Evolutionary conservation across 2,113 vertebrate species (phyloP).

Genomic region (Xiphias gladius): DNA sequence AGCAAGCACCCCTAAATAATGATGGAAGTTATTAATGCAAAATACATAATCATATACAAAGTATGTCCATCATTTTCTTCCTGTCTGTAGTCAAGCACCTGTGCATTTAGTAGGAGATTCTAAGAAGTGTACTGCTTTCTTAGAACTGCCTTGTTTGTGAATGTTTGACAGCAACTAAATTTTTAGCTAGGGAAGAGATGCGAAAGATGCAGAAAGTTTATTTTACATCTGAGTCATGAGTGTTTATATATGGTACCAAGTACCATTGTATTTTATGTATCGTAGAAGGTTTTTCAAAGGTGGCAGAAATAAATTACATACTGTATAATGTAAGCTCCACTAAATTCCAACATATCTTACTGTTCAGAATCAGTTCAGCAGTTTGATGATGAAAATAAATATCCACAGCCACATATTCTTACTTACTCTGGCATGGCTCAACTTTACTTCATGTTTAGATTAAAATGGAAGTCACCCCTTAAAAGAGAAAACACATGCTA

Average conservation of each 20-base stretch:
- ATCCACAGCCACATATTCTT: conserved; percentile 7
- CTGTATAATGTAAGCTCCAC: not conserved
- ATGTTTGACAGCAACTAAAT: not conserved
- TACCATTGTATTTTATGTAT: not conserved
- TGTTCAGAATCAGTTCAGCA: not conserved
- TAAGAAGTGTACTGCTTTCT: too few species aligned
- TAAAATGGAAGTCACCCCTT: not conserved
- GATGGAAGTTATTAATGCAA: not conserved
- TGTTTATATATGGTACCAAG: conserved; percentile 1
- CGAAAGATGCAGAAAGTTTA: not conserved
- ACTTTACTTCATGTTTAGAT: not conserved
- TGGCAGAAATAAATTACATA: not conserved
- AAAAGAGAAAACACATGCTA: not conserved
- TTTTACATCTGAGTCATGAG: not conserved
- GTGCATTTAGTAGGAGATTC: not conserved
- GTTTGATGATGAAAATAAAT: not conserved
- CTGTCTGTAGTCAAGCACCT: not conserved
- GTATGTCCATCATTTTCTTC: not conserved
- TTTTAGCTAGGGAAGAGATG: not conserved
- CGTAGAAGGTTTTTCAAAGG: not conserved
- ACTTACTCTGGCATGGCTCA: not conserved
- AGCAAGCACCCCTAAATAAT: not conserved
- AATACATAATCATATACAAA: not conserved
- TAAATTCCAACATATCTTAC: not conserved
- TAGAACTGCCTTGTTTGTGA: not conserved